Evolutionary conservation across 2,113 vertebrate genomes (phyloP).

Genomic region (Centropus bengalensis): DNA sequence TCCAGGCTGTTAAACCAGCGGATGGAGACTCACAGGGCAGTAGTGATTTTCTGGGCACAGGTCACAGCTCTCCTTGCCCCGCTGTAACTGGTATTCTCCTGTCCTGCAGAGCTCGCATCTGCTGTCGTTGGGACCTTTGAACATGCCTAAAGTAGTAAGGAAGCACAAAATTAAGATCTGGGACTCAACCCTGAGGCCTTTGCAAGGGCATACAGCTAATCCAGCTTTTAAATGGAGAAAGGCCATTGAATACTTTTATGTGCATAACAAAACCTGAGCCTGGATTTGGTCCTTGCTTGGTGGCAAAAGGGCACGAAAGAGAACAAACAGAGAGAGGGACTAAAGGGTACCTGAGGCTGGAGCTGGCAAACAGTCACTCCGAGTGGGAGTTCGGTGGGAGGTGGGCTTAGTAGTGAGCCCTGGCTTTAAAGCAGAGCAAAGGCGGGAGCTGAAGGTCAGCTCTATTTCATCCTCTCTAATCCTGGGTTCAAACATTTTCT

Average conservation of each 20-base stretch:
- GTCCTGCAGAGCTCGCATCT: conserved; percentile 81
- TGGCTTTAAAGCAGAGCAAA: neutral
- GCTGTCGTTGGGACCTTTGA: conserved; percentile 75
- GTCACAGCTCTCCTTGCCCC: conserved; percentile 82
- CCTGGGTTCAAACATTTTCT: conserved; percentile 16
- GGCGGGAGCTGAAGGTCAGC: neutral
- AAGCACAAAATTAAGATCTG: neutral
- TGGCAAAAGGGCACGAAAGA: neutral
- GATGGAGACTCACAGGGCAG: conserved; percentile 84
- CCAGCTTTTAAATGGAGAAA: neutral
- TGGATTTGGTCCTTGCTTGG: neutral
- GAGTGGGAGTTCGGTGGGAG: neutral
- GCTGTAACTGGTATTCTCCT: conserved; percentile 82
- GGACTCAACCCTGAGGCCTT: neutral
- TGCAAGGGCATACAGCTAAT: neutral
- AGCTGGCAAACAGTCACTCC: neutral
- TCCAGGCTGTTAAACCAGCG: neutral
- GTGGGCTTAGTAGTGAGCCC: neutral
- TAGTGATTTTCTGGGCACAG: conserved; percentile 87
- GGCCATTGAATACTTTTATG: neutral
- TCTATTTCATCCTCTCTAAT: neutral
- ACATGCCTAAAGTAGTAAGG: conserved; percentile 77
- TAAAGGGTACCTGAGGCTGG: neutral
- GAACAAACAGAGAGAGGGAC: neutral
- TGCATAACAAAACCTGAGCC: neutral